Percentiles rank a stretch among this genome's conserved stretches.
These are phyloP conservation scores for Argynnis bischoffii DNA, from an alignment of 2,888 invertebrate species.

Conservation along the genomic window DNA sequence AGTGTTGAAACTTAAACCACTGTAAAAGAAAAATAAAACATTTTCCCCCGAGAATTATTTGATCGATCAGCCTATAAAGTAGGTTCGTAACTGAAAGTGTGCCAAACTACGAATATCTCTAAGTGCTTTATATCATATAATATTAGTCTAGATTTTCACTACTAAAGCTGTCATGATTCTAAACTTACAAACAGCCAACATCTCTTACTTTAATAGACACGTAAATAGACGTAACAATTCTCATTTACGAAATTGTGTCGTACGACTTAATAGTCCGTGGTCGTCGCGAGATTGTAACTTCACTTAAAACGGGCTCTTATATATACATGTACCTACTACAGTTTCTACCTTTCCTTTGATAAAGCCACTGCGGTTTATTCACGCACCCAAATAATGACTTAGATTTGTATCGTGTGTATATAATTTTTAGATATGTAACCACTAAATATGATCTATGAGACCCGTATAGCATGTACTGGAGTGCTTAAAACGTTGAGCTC, in stretches of 20 bases:
- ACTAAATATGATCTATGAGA: too few relatives aligned
- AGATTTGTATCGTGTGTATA: too few relatives aligned
- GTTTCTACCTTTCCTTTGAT: too few relatives aligned
- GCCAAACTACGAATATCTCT: not conserved
- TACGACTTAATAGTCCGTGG: constrained; percentile 10
- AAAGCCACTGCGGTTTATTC: too few relatives aligned
- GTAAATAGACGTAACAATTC: constrained; percentile 20
- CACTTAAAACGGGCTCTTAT: constrained; percentile 5
- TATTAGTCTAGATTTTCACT: constrained; percentile 1
- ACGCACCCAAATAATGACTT: too few relatives aligned
- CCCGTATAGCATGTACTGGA: too few relatives aligned
- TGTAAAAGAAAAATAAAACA: too few relatives aligned
- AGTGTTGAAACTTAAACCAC: too few relatives aligned
- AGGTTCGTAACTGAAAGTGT: not conserved
- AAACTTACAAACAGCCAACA: constrained; percentile 3
- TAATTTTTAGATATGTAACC: too few relatives aligned
- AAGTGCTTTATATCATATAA: not conserved
- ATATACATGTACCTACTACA: not conserved
- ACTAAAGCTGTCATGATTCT: constrained; percentile 11
- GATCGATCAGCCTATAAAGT: too few relatives aligned
- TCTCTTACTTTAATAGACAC: constrained; percentile 10
- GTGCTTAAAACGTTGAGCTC: too few relatives aligned
- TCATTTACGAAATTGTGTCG: constrained; percentile 19
- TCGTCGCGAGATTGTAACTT: not conserved
- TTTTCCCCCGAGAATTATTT: too few relatives aligned